Evolutionary conservation across 2,797 vertebrate species (phyloP).

Genomic region (Tauraco hartlaubi): DNA sequence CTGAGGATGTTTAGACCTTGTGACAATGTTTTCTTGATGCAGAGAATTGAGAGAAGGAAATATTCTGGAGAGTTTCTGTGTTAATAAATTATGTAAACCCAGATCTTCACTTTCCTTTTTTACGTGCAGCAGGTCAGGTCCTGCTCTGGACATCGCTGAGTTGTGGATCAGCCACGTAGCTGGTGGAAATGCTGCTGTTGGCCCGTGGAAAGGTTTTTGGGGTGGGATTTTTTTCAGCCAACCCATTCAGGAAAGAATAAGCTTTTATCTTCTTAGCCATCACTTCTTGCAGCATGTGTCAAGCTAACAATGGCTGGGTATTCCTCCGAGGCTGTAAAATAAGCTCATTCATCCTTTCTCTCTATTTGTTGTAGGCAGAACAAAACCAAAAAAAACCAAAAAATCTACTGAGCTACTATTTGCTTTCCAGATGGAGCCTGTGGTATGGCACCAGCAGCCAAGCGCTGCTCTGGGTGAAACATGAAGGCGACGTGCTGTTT

Average conservation of each 20-base stretch:
- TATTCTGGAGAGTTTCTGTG: neutral
- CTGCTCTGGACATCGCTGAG: neutral
- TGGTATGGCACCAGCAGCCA: neutral
- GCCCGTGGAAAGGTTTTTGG: neutral
- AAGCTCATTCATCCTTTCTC: constrained; percentile 37
- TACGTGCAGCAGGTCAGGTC: neutral
- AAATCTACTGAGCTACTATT: neutral
- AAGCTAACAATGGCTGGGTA: constrained; percentile 23
- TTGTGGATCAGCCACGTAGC: neutral
- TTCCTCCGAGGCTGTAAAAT: constrained; percentile 25
- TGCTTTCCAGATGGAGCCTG: neutral
- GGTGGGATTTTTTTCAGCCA: neutral
- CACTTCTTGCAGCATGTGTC: neutral
- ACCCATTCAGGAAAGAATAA: constrained; percentile 13
- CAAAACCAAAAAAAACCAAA: neutral
- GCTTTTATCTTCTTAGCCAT: constrained; percentile 14
- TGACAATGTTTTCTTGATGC: neutral
- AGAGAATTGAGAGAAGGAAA: neutral
- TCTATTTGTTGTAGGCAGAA: neutral
- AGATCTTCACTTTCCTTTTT: neutral
- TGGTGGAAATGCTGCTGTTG: neutral
- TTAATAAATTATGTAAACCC: neutral
- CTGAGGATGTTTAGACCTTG: neutral
- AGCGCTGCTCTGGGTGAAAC: neutral
- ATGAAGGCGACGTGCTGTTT: neutral